Evolutionary conservation across 2,888 invertebrate genomes (phyloP), one percentile per base, ranked within the genome.

Genomic region (Hermaeophaga mercurialis): DNA sequence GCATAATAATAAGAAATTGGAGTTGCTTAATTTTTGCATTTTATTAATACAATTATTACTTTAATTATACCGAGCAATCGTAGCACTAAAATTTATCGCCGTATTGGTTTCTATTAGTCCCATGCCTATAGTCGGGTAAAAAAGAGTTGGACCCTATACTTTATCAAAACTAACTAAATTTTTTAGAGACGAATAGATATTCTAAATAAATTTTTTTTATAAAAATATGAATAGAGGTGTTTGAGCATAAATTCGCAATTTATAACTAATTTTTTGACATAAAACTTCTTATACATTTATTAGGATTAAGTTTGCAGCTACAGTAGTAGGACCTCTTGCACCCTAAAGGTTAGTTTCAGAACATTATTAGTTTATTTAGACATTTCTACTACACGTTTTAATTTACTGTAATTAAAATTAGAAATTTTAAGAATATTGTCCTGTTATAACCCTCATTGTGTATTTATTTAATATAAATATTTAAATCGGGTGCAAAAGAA

Each of bases 91-190:
- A 38, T 14, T 34, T 31, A 44, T 36, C 44, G 34, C 52, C 43
- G 43, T 36, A 55, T 57, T 59, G 45, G 46, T 58, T 56, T 59
- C 55, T 62, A 47, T 52, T 54, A 45, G 33, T 53, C 49, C 59
- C 62, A 52, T 59, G 47, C 55, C 53, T 57, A 54, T 43, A 62
- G 57, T 55, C 54, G 56, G 59, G 62, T 62, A 59, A 59, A 61
- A 62, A 62, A 59, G 56, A 56, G 28, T 60, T 54, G 60, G 57
- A 60, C 60, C 59, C 56, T 49, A 53, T 33, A 52, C 28, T 36
- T 58, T 54, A 48, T 57, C 48, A 41, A 54, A 58, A 54, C 58
- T 58, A 58, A 58, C 58, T 58, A 54, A 58, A 58, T 58, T 58
- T 47, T 36, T 54, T 28, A 45, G 24, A 56, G 54, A 39, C 44